Evolutionary conservation across 2,113 vertebrate species (phyloP), one percentile per base, ranked within the genome.

Genomic region (Rhinoptilus africanus): DNA sequence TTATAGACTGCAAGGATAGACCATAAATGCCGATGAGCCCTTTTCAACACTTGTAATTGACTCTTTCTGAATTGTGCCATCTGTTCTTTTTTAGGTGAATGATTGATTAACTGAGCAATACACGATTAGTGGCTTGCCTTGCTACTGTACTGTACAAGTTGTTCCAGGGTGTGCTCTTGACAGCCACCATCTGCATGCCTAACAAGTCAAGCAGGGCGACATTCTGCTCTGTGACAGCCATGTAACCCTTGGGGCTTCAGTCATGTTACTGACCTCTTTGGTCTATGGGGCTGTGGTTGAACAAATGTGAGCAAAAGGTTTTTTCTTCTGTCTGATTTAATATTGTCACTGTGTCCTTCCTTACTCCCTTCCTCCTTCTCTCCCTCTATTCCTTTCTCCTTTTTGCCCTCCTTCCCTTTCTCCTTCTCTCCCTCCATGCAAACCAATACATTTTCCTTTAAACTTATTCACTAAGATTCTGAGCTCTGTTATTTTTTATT

Each of bases 91-190:
- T 66, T 50, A 67, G 82, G 45, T 88, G 88, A 92, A 93, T 91
- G 93, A 96, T 78, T 87, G 80, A 93, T 94, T 91, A 92, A 79
- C 41, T 77, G 59, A 92, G 59, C n/a, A 92, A 88, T 90, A 67
- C 83, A 85, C 57, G 88, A 94, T 88, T 90, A 76, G 90, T 86
- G 54, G 26, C 56, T 93, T 86, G 74, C 50, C 54, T 76, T 96
- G 32, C 67, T 85, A 16, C 41, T 76, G 39, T 80, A 93, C 23
- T 47, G 72, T 59, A 77, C 54, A 76, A 90, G 75, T 84, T 88
- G n/a, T 63, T 93, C 79, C 4, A 12, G 62, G 90, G 59, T 22
- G 18, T 67, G 34, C 28, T 90, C 37, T 92, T 4, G 9, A 80
- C 67, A 83, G 34, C 27, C 43, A 51, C 80, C 93, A 78, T 89